phyloP scores from a whole-genome alignment of 2,797 vertebrate genomes.

The Glossophaga mutica region DNA sequence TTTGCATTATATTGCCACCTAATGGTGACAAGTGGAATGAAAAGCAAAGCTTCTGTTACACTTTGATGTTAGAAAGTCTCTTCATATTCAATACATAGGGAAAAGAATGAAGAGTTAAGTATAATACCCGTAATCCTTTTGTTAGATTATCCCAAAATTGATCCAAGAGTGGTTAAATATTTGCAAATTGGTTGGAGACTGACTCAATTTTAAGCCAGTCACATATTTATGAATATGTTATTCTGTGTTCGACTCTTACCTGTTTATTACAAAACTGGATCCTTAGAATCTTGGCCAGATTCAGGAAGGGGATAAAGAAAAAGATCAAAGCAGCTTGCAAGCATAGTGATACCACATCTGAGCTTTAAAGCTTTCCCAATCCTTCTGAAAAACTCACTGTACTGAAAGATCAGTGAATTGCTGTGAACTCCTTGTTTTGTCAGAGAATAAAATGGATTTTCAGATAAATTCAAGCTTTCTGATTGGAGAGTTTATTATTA shows the following conservation, averaged over 20 bases:
- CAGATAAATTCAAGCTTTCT: not conserved
- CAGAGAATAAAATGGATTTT: not conserved
- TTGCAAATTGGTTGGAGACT: not conserved
- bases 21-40: constrained; percentile 27
- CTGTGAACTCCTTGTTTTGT: not conserved
- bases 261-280: not conserved
- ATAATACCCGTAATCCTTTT: not conserved
- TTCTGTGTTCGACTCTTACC: not conserved
- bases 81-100: not conserved
- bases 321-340: not conserved
- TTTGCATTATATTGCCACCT: constrained; percentile 53
- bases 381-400: not conserved
- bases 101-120: not conserved
- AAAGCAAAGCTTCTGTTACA: not conserved
- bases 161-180: not conserved
- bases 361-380: not conserved
- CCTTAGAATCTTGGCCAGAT: not conserved
- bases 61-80: not conserved
- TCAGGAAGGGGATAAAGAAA: not conserved
- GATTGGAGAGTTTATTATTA: not conserved
- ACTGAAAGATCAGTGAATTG: not conserved
- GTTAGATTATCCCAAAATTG: not conserved
- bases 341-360: too few species aligned
- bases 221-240: not conserved
- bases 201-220: not conserved